Percentiles rank a stretch among this genome's conserved stretches.
These are phyloP conservation scores for Camponotus fellah DNA, from an alignment of 2,888 invertebrate species.

Conservation along the genomic window DNA sequence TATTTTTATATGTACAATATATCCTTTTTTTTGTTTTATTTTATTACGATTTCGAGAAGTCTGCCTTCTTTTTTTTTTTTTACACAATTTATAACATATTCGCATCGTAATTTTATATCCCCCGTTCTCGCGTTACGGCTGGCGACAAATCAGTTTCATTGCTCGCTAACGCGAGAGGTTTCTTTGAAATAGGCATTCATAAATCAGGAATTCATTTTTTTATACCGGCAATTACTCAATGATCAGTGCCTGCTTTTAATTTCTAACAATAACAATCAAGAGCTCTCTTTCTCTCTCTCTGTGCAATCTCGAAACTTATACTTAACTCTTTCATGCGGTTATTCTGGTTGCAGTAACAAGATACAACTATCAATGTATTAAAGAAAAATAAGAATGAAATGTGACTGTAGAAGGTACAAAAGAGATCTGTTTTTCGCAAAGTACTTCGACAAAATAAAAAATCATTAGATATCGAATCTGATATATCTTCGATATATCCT, in stretches of 20 bases:
- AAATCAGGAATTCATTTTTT: conserved; percentile 57
- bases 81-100: conserved; percentile 75
- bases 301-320: conserved; percentile 40
- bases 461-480: background rate
- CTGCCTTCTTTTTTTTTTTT: conserved; percentile 56
- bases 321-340: background rate
- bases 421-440: conserved; percentile 24
- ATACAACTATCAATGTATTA: conserved; percentile 24
- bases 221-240: conserved; percentile 50
- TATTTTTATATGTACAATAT: conserved; percentile 85
- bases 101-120: conserved; percentile 72
- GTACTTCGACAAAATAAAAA: background rate
- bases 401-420: conserved; percentile 30
- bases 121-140: conserved; percentile 75
- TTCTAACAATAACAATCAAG: conserved; percentile 55
- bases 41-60: conserved; percentile 78
- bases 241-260: conserved; percentile 63
- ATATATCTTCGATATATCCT: background rate
- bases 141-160: conserved; percentile 74
- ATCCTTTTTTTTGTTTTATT: conserved; percentile 77
- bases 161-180: conserved; percentile 67
- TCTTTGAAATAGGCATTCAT: conserved; percentile 51
- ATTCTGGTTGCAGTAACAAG: conserved; percentile 29
- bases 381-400: conserved; percentile 36
- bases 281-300: conserved; percentile 39